Evolutionary conservation across 2,113 vertebrate species (phyloP).

Genomic region (Austrofundulus limnaeus): DNA sequence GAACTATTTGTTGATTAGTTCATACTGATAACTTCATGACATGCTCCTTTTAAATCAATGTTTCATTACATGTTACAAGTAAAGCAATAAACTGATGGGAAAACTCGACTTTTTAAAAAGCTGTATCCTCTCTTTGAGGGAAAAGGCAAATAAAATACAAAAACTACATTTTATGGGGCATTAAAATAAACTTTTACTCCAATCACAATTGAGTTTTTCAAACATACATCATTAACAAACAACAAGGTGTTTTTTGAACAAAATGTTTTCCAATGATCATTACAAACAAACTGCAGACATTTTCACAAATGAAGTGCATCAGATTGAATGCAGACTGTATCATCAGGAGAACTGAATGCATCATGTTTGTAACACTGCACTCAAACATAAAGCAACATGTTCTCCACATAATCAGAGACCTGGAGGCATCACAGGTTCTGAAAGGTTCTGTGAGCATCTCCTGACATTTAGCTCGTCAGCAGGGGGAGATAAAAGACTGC

Average conservation of each 20-base stretch:
- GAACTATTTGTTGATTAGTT: no score
- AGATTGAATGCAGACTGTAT: no score
- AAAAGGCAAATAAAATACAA: neutral
- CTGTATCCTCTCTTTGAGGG: neutral
- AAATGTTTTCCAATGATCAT: neutral
- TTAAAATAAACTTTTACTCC: neutral
- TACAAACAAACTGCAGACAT: no score
- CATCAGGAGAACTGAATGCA: no score
- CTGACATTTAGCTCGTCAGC: constrained; percentile 14
- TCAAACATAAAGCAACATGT: no score
- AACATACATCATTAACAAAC: neutral
- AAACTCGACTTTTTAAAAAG: neutral
- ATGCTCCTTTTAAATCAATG: no score
- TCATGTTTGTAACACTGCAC: no score
- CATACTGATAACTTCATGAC: no score
- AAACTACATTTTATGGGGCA: neutral
- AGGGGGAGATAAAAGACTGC: constrained; percentile 37
- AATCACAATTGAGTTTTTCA: no score
- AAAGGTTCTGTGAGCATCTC: neutral
- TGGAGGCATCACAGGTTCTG: neutral
- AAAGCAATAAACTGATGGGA: neutral
- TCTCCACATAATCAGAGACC: neutral
- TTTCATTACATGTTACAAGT: no score
- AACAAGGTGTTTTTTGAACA: neutral
- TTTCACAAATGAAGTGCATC: no score